Evolutionary conservation across 1,140 invertebrate genomes (phyloP).

Genomic region (Drosophila ercepeae): DNA sequence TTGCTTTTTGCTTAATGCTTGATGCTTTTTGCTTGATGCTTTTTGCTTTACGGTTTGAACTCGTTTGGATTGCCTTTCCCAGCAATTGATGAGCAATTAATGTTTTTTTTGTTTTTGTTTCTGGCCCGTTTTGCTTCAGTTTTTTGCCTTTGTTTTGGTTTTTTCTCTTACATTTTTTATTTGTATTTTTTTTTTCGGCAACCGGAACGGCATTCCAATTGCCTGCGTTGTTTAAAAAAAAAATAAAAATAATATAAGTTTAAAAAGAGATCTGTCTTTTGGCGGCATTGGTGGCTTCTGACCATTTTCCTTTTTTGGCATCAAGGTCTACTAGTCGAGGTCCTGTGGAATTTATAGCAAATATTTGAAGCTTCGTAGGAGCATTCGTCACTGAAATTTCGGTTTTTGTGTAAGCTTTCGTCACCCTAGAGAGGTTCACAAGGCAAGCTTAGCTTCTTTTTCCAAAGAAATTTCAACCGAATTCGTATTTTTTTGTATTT

Average conservation of each 20-base stretch:
- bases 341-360: too few relatives aligned
- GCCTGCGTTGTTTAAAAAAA: conserved; percentile 15
- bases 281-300: conserved; percentile 5
- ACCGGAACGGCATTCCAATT: conserved; percentile 52
- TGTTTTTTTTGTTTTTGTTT: conserved; percentile 38
- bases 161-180: conserved; percentile 6
- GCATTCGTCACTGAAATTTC: too few relatives aligned
- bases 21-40: background rate
- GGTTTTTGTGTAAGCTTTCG: too few relatives aligned
- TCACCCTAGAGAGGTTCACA: too few relatives aligned
- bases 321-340: too few relatives aligned
- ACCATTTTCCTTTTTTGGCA: conserved; percentile 1
- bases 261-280: conserved; percentile 10
- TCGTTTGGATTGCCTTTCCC: conserved; percentile 41
- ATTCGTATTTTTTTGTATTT: background rate
- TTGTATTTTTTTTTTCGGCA: background rate
- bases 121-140: background rate
- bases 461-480: too few relatives aligned
- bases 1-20: background rate
- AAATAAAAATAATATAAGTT: too few relatives aligned
- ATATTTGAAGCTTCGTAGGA: too few relatives aligned
- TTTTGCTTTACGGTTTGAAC: conserved; percentile 13
- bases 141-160: conserved; percentile 1
- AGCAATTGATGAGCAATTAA: conserved; percentile 70
- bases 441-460: too few relatives aligned